Percentiles rank a stretch among this genome's conserved stretches.
Evolutionary conservation across 1,140 invertebrate species (phyloP).

Genomic region (Trigoniulus corallinus): DNA sequence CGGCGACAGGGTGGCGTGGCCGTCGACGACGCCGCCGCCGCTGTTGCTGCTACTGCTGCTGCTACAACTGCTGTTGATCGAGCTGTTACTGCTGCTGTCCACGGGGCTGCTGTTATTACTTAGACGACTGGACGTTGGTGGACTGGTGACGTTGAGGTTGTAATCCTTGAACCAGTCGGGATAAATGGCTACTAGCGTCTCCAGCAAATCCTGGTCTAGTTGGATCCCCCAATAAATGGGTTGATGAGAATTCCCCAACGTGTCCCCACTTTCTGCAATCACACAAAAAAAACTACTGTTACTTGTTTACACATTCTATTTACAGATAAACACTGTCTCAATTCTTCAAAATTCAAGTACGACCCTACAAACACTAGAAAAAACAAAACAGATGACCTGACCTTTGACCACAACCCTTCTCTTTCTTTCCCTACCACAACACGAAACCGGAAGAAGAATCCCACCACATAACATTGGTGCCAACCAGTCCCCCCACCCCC

Average conservation of each 20-base stretch:
- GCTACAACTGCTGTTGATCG: neutral
- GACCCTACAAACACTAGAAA: too few species aligned
- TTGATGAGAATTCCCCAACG: neutral
- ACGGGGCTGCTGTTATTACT: constrained; percentile 16
- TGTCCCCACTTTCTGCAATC: constrained; percentile 9
- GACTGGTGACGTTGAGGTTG: constrained; percentile 27
- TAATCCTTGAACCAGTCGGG: constrained; percentile 68
- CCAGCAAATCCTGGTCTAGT: constrained; percentile 72
- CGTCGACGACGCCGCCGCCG: too few species aligned
- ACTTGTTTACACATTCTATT: too few species aligned
- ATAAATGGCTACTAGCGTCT: constrained; percentile 73
- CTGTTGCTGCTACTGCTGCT: constrained; percentile 9
- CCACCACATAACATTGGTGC: too few species aligned
- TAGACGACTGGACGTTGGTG: constrained; percentile 43
- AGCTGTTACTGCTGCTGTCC: constrained; percentile 14
- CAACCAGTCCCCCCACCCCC: too few species aligned
- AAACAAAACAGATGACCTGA: too few species aligned
- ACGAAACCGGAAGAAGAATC: too few species aligned
- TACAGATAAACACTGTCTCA: too few species aligned
- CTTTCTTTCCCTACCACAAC: too few species aligned
- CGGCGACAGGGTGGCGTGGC: constrained; percentile 1
- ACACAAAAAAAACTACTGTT: constrained; percentile 2
- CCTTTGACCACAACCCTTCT: too few species aligned
- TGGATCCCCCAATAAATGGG: constrained; percentile 65
- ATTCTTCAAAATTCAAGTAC: too few species aligned